Base-by-base conservation (phyloP, 1,140 invertebrate genomes). In the Dreissena rostriformis region DNA sequence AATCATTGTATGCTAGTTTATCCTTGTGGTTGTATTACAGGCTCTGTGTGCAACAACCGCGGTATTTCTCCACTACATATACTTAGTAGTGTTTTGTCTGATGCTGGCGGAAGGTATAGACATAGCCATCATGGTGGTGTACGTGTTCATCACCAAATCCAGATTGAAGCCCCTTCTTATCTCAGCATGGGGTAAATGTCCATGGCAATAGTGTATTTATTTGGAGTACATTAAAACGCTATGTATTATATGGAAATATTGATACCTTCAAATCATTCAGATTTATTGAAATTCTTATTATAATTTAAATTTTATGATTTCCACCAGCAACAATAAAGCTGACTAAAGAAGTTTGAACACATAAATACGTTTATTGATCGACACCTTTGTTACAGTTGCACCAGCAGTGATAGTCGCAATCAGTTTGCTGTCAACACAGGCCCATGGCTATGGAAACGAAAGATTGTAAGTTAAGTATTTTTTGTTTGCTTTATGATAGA, bases 41-140 rank as follows among this genome's bases (percentile, higher is more conserved):
- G 39, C 39, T 70, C 61, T 65, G 5, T 90, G 89, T 76, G 80
- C 77, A 53, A 80, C 74, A 17, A 72, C 89, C 17, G 85, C 89
- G 67, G 87, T 71, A 7, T 39, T 89, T 17, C 82, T 90, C 1
- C 89, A 90, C 63, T 90, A 87, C 71, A 75, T 90, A 52, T 90
- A 86, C 65, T 57, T 89, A 71, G 81, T 83, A 24, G 86, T 87
- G 28, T 90, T 90, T 77, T 87, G 76, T 81, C 53, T 89, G 19
- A 90, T 90, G 89, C 71, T 90, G 76, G 82, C 73, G 22, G 86
- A 89, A 68, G 88, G 86, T 7, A 68, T 90, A 7, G 74, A 89
- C 28, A 80, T 90, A 17, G 81, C 86, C 24, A 67, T 87, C 26
- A 78, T 68, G 12, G 82, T 89, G n/a, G 17, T 75, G 26, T 68